phyloP scores from a whole-genome alignment of 2,113 vertebrate species.

The Equus quagga region DNA sequence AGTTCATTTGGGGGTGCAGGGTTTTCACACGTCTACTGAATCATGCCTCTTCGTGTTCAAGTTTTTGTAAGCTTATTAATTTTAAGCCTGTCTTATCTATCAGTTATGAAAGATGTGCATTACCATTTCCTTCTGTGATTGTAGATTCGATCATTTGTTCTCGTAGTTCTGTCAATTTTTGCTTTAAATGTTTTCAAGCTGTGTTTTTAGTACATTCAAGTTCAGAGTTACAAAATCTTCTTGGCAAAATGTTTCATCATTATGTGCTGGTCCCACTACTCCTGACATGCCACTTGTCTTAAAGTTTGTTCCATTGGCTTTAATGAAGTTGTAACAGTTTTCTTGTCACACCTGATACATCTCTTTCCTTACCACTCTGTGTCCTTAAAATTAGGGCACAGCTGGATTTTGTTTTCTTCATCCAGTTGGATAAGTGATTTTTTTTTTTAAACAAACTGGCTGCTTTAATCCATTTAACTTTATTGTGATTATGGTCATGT shows the following conservation, averaged over 20 bases:
- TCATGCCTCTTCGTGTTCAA: neutral
- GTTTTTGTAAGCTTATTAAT: neutral
- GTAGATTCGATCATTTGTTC: neutral
- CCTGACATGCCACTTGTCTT: accelerated
- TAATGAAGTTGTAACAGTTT: neutral
- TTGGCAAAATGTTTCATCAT: neutral
- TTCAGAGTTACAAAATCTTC: neutral
- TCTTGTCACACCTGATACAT: neutral
- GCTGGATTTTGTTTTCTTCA: neutral
- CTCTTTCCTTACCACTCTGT: neutral
- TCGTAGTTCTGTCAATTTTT: neutral
- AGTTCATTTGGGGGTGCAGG: neutral
- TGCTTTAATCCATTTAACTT: neutral
- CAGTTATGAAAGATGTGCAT: neutral
- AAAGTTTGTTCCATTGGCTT: neutral
- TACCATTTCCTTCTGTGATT: too few relatives aligned
- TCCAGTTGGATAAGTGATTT: neutral
- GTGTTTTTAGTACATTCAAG: neutral
- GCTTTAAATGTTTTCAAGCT: neutral
- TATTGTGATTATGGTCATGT: neutral
- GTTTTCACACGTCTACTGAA: neutral
- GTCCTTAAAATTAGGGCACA: neutral
- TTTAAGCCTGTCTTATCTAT: neutral
- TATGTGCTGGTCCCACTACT: neutral
- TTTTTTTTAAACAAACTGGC: neutral